Percentiles rank a stretch among this genome's conserved stretches.
Conservation (phyloP, 1,140 invertebrate species). For the Sitophilus oryzae region DNA sequence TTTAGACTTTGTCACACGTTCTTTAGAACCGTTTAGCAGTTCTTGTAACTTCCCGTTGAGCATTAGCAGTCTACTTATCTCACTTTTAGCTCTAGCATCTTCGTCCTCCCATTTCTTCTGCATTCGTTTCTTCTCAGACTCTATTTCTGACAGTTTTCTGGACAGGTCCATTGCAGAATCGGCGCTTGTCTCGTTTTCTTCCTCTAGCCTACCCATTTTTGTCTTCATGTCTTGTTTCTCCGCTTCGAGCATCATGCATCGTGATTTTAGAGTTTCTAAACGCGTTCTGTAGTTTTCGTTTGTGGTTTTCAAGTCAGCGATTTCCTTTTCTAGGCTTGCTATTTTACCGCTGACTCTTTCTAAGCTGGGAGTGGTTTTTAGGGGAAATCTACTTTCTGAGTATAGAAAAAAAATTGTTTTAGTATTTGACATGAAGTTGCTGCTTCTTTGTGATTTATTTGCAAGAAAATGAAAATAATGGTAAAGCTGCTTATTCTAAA, state of each 20-base stretch:
- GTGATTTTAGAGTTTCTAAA: slow-evolving; percentile 50
- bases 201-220: neutral
- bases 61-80: neutral
- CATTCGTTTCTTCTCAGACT: slow-evolving; percentile 52
- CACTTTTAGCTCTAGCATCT: slow-evolving; percentile 1
- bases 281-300: slow-evolving; percentile 52
- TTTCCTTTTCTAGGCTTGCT: slow-evolving; percentile 44
- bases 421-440: too few species aligned
- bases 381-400: too few species aligned
- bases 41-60: neutral
- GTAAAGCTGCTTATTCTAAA: too few species aligned
- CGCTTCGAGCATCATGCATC: slow-evolving; percentile 53
- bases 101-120: slow-evolving; percentile 44
- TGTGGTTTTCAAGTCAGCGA: slow-evolving; percentile 41
- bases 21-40: neutral
- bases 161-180: slow-evolving; percentile 3
- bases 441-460: too few species aligned
- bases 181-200: neutral
- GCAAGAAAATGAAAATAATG: too few species aligned
- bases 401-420: too few species aligned
- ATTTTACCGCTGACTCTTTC: slow-evolving; percentile 10
- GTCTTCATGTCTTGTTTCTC: slow-evolving; percentile 49
- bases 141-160: slow-evolving; percentile 48
- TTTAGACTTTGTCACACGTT: neutral
- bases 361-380: too few species aligned